Conservation (phyloP, 2,113 vertebrate species). For the Sinocyclocheilus rhinocerous region DNA sequence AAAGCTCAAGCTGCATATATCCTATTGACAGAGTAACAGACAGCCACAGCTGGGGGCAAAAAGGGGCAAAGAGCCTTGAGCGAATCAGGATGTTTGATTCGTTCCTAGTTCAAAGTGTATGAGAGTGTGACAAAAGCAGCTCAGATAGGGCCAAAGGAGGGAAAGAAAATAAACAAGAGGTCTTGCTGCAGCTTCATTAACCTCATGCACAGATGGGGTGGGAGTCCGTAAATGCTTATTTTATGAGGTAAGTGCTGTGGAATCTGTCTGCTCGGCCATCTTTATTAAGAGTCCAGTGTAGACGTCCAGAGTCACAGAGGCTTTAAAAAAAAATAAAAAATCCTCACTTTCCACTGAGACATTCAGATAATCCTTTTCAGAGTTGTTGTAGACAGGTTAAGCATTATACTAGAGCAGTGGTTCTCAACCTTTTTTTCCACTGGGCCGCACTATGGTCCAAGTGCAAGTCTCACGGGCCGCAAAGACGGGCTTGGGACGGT, state of each 20-base stretch:
- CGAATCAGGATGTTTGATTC: conserved; percentile 7
- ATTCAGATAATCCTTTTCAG: neutral
- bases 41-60: conserved; percentile 61
- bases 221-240: conserved; percentile 43
- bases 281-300: neutral
- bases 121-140: conserved; percentile 24
- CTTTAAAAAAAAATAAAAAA: neutral
- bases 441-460: too few species aligned
- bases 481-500: too few species aligned
- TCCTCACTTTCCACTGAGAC: neutral
- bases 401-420: neutral
- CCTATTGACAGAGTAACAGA: conserved; percentile 32
- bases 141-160: neutral
- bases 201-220: conserved; percentile 13
- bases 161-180: conserved; percentile 36
- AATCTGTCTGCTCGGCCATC: conserved; percentile 35
- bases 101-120: conserved; percentile 34
- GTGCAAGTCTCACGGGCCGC: too few species aligned
- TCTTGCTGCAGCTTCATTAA: conserved; percentile 42
- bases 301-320: neutral
- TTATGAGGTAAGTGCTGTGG: conserved; percentile 39
- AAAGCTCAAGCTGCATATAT: conserved; percentile 14
- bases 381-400: neutral
- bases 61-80: neutral
- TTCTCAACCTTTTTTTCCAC: too few species aligned